These are phyloP conservation scores for Potorous gilbertii DNA, from an alignment of 2,797 vertebrate genomes.

Conservation along the genomic window DNA sequence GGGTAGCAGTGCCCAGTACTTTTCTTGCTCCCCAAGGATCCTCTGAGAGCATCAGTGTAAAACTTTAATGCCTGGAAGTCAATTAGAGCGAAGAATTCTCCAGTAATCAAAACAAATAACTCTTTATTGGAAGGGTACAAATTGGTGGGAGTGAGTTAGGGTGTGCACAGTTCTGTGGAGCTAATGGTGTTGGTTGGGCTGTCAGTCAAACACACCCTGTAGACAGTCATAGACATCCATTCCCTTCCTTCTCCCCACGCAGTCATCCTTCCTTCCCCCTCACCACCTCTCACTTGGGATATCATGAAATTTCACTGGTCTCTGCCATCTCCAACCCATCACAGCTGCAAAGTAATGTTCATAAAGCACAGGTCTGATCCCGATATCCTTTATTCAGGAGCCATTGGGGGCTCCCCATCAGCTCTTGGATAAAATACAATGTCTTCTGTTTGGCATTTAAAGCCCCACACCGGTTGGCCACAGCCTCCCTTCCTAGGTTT, in stretches of 20 bases:
- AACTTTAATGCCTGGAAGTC: constrained; percentile 81
- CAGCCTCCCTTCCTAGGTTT: not conserved
- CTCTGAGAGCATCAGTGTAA: constrained; percentile 77
- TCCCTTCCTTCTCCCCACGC: not conserved
- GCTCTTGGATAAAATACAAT: not conserved
- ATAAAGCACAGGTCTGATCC: not conserved
- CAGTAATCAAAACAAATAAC: constrained; percentile 73
- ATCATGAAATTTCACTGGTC: not conserved
- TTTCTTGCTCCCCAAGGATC: constrained; percentile 56
- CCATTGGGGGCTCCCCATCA: not conserved
- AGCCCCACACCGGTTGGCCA: not conserved
- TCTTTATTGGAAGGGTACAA: constrained; percentile 79
- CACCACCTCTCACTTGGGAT: not conserved
- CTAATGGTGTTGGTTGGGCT: constrained; percentile 62
- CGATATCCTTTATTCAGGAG: not conserved
- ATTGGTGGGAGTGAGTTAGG: constrained; percentile 56
- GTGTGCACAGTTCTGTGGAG: constrained; percentile 41
- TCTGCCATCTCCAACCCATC: not conserved
- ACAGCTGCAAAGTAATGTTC: not conserved
- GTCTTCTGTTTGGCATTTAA: not conserved
- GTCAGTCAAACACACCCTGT: not conserved
- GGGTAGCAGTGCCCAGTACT: constrained; percentile 40
- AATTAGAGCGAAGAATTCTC: constrained; percentile 75
- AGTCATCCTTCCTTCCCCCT: not conserved
- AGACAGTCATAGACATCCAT: not conserved